Evolutionary conservation across 2,888 invertebrate genomes (phyloP), one percentile per base, ranked within the genome.

Genomic region (Amphiduros pacificus): DNA sequence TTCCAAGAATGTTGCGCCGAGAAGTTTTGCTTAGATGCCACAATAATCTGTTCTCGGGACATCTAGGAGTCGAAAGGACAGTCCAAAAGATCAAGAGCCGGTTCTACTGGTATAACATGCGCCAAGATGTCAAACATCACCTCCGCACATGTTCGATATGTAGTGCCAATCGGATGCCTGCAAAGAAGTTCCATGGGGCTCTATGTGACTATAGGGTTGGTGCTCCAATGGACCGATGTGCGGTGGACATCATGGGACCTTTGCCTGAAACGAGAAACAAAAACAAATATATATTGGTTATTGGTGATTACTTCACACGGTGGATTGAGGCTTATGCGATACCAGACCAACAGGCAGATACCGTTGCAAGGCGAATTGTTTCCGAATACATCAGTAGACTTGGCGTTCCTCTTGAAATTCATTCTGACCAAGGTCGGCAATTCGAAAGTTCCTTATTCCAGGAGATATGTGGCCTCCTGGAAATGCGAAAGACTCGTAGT

Each of bases 151-250:
- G 44, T 44, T n/a, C n/a, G 22, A 11, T 36, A 36, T n/a, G 9
- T 17, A 44, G n/a, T n/a, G 44, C 44, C n/a, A n/a, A n/a, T n/a
- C 5, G 44, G n/a, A 44, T 20, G 44, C 44, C 44, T 5, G 22
- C n/a, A 17, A 5, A 44, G 5, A 44, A 44, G n/a, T 20, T 6
- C 22, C 44, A 11, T n/a, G 59, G 62, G n/a, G 58, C 68, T 14
- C 29, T 66, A 14, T 20, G 55, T 17, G 48, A 57, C 20, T 55
- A 57, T 29, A 2, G 57, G 1, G 58, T 68, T 3, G 57, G 60
- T 22, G 36, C 48, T 9, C 69, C 73, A 9, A 71, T 72, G 64
- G 64, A 73, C 29, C 58, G 65, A 32, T 48, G 71, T 3, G 54
- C 66, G 3, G 32, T 70, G n/a, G 67, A 73, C 49, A 56, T 69